These are phyloP conservation scores for Dendroctonus valens DNA, from an alignment of 1,140 invertebrate genomes.

Conservation along the genomic window DNA sequence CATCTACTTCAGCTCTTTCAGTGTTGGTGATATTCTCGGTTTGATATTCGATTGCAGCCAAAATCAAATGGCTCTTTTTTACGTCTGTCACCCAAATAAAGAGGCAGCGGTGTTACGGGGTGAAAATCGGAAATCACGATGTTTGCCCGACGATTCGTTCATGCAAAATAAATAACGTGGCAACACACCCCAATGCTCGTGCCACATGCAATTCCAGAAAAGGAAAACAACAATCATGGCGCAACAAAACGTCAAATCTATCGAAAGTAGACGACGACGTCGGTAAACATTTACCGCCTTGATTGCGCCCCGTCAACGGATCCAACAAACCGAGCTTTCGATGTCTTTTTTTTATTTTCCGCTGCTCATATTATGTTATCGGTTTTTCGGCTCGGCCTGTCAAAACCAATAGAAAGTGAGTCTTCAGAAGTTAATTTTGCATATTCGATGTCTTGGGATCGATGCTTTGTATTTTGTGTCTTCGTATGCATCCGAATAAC, in stretches of 20 bases:
- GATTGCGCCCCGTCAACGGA: constrained; percentile 36
- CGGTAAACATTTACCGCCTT: constrained; percentile 42
- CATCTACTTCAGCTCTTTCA: too few relatives aligned
- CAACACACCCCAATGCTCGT: constrained; percentile 30
- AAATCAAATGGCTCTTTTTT: too few relatives aligned
- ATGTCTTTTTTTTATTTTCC: constrained; percentile 15
- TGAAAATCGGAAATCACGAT: constrained; percentile 22
- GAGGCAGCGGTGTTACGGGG: constrained; percentile 12
- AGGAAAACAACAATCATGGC: constrained; percentile 40
- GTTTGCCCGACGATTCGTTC: constrained; percentile 20
- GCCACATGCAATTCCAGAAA: constrained; percentile 39
- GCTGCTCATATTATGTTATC: constrained; percentile 14
- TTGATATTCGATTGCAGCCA: too few relatives aligned
- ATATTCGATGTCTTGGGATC: too few relatives aligned
- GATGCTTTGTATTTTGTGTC: too few relatives aligned
- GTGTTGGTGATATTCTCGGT: too few relatives aligned
- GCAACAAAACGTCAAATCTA: constrained; percentile 40
- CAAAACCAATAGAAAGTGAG: background rate
- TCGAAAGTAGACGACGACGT: constrained; percentile 41
- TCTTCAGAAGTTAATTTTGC: too few relatives aligned
- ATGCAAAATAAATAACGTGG: constrained; percentile 29
- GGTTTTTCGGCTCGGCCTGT: constrained; percentile 10
- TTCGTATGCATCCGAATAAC: too few relatives aligned
- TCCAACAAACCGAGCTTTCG: constrained; percentile 3
- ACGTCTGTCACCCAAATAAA: constrained; percentile 7